Base-by-base conservation (phyloP, 2,797 vertebrate species). In the Parambassis ranga region DNA sequence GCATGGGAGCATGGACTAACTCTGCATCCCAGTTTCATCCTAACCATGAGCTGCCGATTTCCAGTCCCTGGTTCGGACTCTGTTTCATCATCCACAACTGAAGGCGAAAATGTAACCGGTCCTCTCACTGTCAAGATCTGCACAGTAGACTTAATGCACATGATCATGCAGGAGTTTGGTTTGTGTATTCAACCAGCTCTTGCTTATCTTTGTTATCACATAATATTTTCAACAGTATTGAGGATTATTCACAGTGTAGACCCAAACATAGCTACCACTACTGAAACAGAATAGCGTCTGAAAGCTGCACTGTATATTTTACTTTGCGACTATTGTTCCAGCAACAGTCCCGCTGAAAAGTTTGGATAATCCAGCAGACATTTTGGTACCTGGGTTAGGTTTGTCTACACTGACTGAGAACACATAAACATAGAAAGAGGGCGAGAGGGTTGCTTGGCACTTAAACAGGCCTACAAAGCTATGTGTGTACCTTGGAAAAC, bases 1-100 rank as follows among this genome's bases (percentile, higher is more conserved):
- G 88, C 90, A 88, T 90, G 80, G 79, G 71, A 81, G 81, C 84
- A 90, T 89, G 84, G 58, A 87, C 88, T 89, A 88, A 89, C 83
- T 85, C 63, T 66, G 85, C 86, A 88, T 89, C 81, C 84, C 72
- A 77, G 67, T 81, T 77, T 84, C 77, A 83, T 59, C 47, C 71
- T 89, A 88, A 87, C 83, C 49, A 49, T 39, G 43, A 71, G 65
- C 64, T 67, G 53, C 53, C 77, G 65, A 71, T 65, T 62, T 73
- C 59, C 66, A 73, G 56, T 53, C 69, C 52, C 57, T 66, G 50
- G 49, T 59, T 77, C 63, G 75, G 55, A 62, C 41, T 68, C 37
- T 74, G 64, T 71, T 65, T 62, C 78, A 82, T 82, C 80, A 74
- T 75, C 65, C 77, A 76, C 77, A 41, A 57, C 50, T 65, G 10